Evolutionary conservation across 2,113 vertebrate species (phyloP), one percentile per base, ranked within the genome.

Genomic region (Mormyrus iriodes): DNA sequence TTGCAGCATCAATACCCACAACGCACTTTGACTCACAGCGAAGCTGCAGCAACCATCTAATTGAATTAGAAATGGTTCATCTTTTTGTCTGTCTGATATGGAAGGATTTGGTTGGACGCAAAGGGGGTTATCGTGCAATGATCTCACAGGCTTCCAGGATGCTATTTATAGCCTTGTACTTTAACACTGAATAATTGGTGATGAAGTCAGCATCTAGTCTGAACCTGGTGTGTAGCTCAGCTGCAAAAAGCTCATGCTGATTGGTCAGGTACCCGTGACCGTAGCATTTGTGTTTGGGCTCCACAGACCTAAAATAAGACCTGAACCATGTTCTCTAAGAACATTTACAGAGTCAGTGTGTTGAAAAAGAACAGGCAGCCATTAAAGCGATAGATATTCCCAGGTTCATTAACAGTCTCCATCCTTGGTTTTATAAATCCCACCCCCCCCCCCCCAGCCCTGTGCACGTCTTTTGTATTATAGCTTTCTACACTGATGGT

Each of bases 101-200:
- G 12, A 69, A 46, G 48, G 58, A 88, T 73, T 46, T 79, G 87
- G 13, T 76, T 52, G 65, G 6, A 51, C 48, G 7, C 61, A 31
- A n/a, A 79, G 48, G 48, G 13, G 7, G n/a, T 88, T 52, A 88
- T 51, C 58, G 35, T 88, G 87, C 61, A 39, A 2, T 31, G 5
- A 27, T 65, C 79, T 48, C 48, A 51, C 27, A 6, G 51, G 69
- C 88, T 42, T 69, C 69, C 42, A 55, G 51, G 49, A 4, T 3
- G 4, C 48, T 88, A 88, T 88, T 83, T 88, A 88, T 82, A 83
- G 88, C 19, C 27, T 31, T 83, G 73, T 42, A 27, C 46, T 53
- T 19, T 88, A 49, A 88, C 88, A 44, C 19, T 39, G 88, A 79
- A 52, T 82, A 82, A 53, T 88, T 88, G 88, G 31, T 15, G 73